Base-by-base conservation (phyloP, 2,113 vertebrate species). In the Catagonus wagneri region DNA sequence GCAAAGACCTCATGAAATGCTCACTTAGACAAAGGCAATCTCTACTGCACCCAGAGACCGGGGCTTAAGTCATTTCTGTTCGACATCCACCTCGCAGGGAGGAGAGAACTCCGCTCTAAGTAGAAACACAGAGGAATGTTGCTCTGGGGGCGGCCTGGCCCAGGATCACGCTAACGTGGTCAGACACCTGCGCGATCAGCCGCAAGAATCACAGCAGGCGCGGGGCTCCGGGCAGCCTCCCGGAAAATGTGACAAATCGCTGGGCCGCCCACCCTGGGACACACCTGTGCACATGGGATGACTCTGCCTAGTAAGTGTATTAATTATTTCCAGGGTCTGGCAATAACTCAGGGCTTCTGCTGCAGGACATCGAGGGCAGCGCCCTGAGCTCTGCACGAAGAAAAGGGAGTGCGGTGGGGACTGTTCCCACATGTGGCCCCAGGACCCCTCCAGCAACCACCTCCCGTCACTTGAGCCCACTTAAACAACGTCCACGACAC, bases 171-270 rank as follows among this genome's bases (percentile, higher is more conserved):
- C 58, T 92, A 92, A 94, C 2, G 1, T n/a, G 56, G 44, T 32
- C 56, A 56, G 85, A 94, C 89, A 34, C 11, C 32, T 84, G 34
- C 69, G 75, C 17, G 8, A 61, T 80, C 74, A 76, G 83, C 76
- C 60, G 10, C 54, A 93, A 25, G 66, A 54, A 32, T 80, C 92
- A 65, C 39, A 94, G 89, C 93, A 96, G 89, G 91, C 0, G 0
- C 15, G 72, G 65, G 90, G 91, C 93, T 92, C 86, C 3, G 0
- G 80, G 94, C 63, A 83, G 66, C 60, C 87, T 95, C 93, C 84
- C 20, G 50, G 89, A 88, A 96, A 96, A 93, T n/a, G 83, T 87
- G 95, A 94, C 93, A 89, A 92, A 95, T 36, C 54, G 74, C 12
- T 1, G 0, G 58, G 34, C 39, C 3, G 2, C 61, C 32, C 65